These are phyloP conservation scores for Mungos mungo DNA, from an alignment of 2,113 vertebrate species.

Conservation along the genomic window DNA sequence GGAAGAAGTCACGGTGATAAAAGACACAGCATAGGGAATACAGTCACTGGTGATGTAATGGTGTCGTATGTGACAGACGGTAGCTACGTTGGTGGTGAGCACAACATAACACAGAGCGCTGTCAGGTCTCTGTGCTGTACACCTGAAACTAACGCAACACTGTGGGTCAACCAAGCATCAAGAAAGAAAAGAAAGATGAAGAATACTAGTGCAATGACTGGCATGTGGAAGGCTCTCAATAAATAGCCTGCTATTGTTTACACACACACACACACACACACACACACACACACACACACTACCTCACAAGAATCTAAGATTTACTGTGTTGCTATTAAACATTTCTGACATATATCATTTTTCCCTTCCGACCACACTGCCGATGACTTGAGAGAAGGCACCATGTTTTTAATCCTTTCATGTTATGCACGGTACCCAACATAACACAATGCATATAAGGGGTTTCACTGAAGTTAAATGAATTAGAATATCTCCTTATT, in stretches of 20 bases:
- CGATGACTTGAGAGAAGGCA: neutral
- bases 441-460: neutral
- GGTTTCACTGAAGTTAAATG: neutral
- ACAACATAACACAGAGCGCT: neutral
- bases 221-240: neutral
- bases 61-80: neutral
- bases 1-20: neutral
- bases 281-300: neutral
- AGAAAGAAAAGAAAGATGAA: neutral
- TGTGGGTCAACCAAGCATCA: neutral
- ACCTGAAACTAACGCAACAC: neutral
- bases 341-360: neutral
- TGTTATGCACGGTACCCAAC: neutral
- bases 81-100: neutral
- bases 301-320: neutral
- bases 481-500: neutral
- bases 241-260: neutral
- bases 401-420: neutral
- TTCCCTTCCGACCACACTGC: neutral
- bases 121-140: neutral
- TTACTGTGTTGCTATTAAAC: neutral
- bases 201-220: neutral
- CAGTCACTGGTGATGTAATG: neutral
- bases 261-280: too few relatives aligned
- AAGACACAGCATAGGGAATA: neutral